A percentile compares a stretch with the other conserved stretches of the same genome.
phyloP scores from a whole-genome alignment of 2,113 vertebrate species.

The Dasyprocta punctata region DNA sequence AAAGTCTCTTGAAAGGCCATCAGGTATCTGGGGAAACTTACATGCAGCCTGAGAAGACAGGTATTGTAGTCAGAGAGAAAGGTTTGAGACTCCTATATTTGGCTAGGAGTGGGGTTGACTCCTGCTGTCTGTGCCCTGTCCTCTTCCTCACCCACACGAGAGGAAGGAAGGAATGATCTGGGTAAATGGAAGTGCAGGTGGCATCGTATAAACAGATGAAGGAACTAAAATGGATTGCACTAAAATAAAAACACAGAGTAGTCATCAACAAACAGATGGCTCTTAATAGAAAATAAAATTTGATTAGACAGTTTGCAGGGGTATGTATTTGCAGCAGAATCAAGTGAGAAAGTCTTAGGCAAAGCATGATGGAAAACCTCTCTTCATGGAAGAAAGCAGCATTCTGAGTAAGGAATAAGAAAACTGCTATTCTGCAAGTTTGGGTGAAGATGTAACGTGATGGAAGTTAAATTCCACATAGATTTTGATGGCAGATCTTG shows the following conservation, averaged over 20 bases:
- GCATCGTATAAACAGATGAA: conserved; percentile 19
- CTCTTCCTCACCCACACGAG: neutral
- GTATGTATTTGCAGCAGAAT: neutral
- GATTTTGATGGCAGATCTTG: neutral
- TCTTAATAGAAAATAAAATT: conserved; percentile 54
- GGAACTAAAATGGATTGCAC: conserved; percentile 31
- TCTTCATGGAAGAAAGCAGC: neutral
- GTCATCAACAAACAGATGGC: conserved; percentile 50
- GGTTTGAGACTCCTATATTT: neutral
- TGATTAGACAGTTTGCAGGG: conserved; percentile 56
- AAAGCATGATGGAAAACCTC: neutral
- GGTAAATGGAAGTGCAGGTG: conserved; percentile 3
- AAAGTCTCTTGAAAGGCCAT: neutral
- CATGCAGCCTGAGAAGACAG: neutral
- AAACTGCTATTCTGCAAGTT: neutral
- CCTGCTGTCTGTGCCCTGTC: neutral
- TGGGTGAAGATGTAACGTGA: neutral
- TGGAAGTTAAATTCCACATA: neutral
- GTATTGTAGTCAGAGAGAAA: neutral
- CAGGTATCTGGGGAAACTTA: conserved; percentile 6
- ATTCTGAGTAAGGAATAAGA: neutral
- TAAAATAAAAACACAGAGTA: conserved; percentile 42
- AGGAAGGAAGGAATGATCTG: neutral
- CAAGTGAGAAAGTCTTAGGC: conserved; percentile 40
- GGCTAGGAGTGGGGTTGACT: neutral